Base-by-base conservation (phyloP, 2,888 invertebrate species). In the Drosophila ezoana region DNA sequence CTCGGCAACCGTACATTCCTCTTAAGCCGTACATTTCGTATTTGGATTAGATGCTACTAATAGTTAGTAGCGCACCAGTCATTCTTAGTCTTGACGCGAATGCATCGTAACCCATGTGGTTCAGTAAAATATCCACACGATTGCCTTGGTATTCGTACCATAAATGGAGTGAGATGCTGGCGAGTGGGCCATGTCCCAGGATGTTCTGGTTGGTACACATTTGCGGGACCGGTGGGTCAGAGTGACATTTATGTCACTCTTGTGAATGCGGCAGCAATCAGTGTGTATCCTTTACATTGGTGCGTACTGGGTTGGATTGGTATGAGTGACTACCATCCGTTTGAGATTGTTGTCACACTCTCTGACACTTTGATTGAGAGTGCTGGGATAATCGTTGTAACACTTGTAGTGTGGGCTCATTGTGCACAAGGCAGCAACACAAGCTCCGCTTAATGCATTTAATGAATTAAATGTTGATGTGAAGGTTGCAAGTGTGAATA, bases 101-200 rank as follows among this genome's bases (percentile, higher is more conserved):
- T 35, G 60, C 59, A 32, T 20, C 44, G 4, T 66, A 60, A 18
- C 44, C 56, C n/a, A n/a, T 47, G 56, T 61, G 66, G 56, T 66
- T 57, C 45, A 61, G 60, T 16, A 56, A 60, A 2, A 41, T 60
- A 14, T 23, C 40, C n/a, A 35, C 51, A 33, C 49, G 51, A 0
- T 1, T n/a, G n/a, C 4, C n/a, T 45, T 2, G 23, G 4, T 28
- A 28, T 45, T 2, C 6, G 23, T 23, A 43, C 13, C 13, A 20
- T 8, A 11, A 20, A 16, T 4, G 43, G 6, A 4, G 41, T 18
- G 41, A 41, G 18, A 10, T 41, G 10, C 18, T 10, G 18, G 10
- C 18, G 41, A 43, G 43, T 20, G 41, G 43, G 20, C 23, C 20
- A 5, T 23, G 23, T 23, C 23, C 23, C 23, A 23, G 43, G 18